Conservation (phyloP, 1,140 invertebrate genomes). For the Cryptotermes secundus region DNA sequence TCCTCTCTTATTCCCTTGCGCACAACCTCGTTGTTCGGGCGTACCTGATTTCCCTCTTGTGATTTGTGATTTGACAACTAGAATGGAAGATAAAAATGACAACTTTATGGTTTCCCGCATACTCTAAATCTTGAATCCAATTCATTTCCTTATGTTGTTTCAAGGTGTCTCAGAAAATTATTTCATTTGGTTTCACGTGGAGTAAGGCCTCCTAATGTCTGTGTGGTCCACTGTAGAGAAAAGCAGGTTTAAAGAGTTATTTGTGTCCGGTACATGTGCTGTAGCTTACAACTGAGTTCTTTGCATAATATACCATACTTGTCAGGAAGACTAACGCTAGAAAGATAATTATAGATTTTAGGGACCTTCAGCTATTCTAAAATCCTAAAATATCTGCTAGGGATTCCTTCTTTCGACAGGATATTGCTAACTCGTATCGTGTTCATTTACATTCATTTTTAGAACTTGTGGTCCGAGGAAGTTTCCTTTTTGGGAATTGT, state of each 20-base stretch:
- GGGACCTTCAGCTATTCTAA: not conserved
- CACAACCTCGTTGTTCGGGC: not conserved
- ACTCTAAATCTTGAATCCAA: not conserved
- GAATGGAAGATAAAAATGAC: not conserved
- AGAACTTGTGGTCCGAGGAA: too few species aligned
- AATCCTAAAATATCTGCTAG: not conserved
- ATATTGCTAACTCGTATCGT: too few species aligned
- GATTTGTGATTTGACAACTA: conserved; percentile 12
- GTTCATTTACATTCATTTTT: too few species aligned
- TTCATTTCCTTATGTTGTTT: not conserved
- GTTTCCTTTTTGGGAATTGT: too few species aligned
- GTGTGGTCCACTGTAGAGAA: not conserved
- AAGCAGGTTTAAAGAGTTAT: not conserved
- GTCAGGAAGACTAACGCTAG: not conserved
- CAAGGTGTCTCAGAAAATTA: not conserved
- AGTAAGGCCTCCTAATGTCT: not conserved
- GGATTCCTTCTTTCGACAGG: too few species aligned
- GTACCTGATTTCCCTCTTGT: not conserved
- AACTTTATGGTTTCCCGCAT: not conserved
- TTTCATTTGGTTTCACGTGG: not conserved
- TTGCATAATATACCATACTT: not conserved
- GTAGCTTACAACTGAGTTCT: not conserved
- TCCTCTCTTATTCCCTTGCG: not conserved
- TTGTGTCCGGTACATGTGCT: not conserved
- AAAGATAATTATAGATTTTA: not conserved